Base-by-base conservation (phyloP, 2,888 invertebrate genomes). In the Sympetrum striolatum region DNA sequence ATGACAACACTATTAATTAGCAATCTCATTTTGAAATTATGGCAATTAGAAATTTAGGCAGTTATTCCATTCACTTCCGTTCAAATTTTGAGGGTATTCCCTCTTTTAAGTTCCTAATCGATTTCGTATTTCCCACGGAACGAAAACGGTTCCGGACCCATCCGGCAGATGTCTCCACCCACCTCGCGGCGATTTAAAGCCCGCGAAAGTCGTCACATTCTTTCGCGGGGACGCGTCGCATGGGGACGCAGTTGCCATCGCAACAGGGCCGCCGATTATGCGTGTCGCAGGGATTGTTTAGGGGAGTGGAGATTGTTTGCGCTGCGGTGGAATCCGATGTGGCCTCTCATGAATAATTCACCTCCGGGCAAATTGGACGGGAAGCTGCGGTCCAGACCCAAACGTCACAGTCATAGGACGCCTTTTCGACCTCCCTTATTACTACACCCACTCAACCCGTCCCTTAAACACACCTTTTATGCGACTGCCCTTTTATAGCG, bases 281-380 rank as follows among this genome's bases (percentile, higher is more conserved):
- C 25, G 73, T 31, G 73, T 73, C 73, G 73, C 73, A 44, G 73
- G 73, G 31, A 73, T 73, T 31, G 73, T 73, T 73, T 31, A 31
- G 73, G 73, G 73, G 73, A 22, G 22, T 44, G 64, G 64, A 73
- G 73, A 73, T 73, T 73, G 73, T 73, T 73, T 73, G 73, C 73
- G 25, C 12, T 31, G 73, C 25, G 64, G 64, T 64, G 64, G 64
- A 64, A 64, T 64, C 64, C 22, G 18, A 22, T 25, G 64, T 64
- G n/a, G n/a, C 18, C 64, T 25, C 86, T 37, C 86, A 86, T 86
- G 86, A 86, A 86, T 86, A 22, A 86, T 86, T 86, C 86, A 86
- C 86, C 86, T 15, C 86, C 10, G 64, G 60, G 86, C 60, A 86
- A 64, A 86, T 86, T 60, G 86, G 86, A 86, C 39, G 86, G 60